phyloP scores from a whole-genome alignment of 2,113 vertebrate genomes.

The Eulemur rufifrons region DNA sequence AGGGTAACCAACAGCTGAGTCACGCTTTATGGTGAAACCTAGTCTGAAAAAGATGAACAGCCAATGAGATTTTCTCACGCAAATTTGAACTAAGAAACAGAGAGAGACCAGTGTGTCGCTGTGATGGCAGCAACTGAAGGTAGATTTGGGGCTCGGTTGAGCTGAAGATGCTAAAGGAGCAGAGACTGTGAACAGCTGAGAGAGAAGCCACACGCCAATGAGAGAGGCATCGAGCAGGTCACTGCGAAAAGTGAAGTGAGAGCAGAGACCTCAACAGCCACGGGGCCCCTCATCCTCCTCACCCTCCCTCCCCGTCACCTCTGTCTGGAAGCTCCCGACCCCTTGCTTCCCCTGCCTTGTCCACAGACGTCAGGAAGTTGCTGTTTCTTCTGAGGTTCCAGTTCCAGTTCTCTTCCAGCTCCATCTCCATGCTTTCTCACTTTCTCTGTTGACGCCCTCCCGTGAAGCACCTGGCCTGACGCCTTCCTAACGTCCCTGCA shows the following conservation, averaged over 20 bases:
- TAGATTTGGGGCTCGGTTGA: neutral
- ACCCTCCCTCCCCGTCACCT: neutral
- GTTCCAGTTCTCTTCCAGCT: neutral
- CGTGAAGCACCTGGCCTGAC: accelerated
- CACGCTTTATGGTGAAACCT: neutral
- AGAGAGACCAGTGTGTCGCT: too few species aligned
- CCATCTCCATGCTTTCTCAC: accelerated
- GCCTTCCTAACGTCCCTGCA: neutral
- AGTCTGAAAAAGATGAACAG: neutral
- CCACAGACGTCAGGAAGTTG: neutral
- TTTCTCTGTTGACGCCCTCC: neutral
- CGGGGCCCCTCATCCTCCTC: neutral
- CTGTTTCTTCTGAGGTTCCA: neutral
- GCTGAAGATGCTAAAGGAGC: neutral
- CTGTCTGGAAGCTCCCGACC: neutral
- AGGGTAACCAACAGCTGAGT: neutral
- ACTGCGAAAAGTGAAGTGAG: neutral
- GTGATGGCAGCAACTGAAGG: neutral
- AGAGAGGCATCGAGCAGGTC: neutral
- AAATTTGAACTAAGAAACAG: neutral
- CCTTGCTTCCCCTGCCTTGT: neutral
- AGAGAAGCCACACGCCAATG: neutral
- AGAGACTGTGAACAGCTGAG: neutral
- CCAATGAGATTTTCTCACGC: neutral
- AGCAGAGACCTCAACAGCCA: too few species aligned